A percentile compares a stretch with the other conserved stretches of the same genome.
These are phyloP conservation scores for Hypselothyrea guttata DNA, from an alignment of 2,888 invertebrate species.

Conservation along the genomic window DNA sequence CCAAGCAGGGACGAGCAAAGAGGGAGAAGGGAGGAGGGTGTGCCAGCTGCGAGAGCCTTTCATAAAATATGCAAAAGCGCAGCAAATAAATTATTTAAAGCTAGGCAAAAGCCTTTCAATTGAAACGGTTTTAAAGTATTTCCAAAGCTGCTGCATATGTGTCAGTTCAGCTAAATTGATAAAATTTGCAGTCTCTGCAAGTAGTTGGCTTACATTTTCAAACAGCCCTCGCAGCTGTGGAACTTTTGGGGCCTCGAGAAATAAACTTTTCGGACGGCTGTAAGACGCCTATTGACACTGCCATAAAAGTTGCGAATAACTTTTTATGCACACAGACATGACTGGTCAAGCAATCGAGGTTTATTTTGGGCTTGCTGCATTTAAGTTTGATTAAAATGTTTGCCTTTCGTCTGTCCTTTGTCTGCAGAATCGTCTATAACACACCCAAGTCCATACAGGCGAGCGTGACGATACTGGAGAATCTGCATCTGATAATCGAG, in stretches of 20 bases:
- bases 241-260: conserved; percentile 8
- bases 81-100: conserved; percentile 10
- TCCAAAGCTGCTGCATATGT: too few species aligned
- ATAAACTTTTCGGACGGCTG: conserved; percentile 51
- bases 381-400: conserved; percentile 4
- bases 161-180: too few species aligned
- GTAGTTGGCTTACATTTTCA: too few species aligned
- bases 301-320: conserved; percentile 45
- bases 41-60: conserved; percentile 23
- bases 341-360: too few species aligned
- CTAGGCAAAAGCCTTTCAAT: conserved; percentile 15
- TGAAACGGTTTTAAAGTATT: too few species aligned
- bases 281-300: conserved; percentile 71
- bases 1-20: too few species aligned
- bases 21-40: conserved; percentile 3
- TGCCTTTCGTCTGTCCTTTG: not conserved
- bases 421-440: conserved; percentile 87
- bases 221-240: not conserved
- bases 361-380: too few species aligned
- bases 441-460: conserved; percentile 92
- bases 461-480: conserved; percentile 93
- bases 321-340: conserved; percentile 17
- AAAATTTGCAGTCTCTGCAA: too few species aligned
- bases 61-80: conserved; percentile 22
- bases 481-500: conserved; percentile 92